Evolutionary conservation across 2,888 invertebrate genomes (phyloP).

Genomic region (Taenaris catops): DNA sequence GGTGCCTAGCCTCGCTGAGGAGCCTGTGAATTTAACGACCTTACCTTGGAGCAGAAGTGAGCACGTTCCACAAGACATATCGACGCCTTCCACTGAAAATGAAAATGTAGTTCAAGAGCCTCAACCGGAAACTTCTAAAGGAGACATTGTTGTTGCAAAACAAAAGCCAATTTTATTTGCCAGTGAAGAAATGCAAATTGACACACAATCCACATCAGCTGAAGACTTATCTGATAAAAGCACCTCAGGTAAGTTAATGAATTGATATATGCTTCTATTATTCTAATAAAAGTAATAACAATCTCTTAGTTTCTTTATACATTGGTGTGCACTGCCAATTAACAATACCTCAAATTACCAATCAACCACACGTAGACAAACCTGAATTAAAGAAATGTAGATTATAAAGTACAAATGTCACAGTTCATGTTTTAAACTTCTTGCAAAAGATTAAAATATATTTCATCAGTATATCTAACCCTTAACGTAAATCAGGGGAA

Average conservation of each 20-base stretch:
- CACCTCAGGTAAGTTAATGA: constrained; percentile 41
- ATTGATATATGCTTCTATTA: no score
- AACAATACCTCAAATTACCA: no score
- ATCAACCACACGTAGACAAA: no score
- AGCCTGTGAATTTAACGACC: constrained; percentile 68
- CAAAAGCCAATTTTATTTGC: constrained; percentile 31
- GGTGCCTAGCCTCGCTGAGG: constrained; percentile 51
- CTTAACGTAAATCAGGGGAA: no score
- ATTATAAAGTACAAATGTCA: no score
- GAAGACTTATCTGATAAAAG: constrained; percentile 70
- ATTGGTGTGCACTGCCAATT: no score
- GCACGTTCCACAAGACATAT: constrained; percentile 49
- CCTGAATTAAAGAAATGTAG: no score
- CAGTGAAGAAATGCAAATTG: constrained; percentile 68
- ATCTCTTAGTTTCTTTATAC: no score
- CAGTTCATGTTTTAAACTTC: no score
- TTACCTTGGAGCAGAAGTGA: constrained; percentile 55
- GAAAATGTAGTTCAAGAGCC: constrained; percentile 44
- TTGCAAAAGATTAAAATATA: no score
- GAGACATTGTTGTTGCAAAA: constrained; percentile 40
- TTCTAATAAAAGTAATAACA: no score
- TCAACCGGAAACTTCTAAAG: constrained; percentile 38
- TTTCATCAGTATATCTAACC: no score
- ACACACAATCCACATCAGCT: constrained; percentile 53
- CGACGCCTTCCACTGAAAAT: constrained; percentile 35